Conservation (phyloP, 2,113 vertebrate species). For the Ornithorhynchus anatinus region DNA sequence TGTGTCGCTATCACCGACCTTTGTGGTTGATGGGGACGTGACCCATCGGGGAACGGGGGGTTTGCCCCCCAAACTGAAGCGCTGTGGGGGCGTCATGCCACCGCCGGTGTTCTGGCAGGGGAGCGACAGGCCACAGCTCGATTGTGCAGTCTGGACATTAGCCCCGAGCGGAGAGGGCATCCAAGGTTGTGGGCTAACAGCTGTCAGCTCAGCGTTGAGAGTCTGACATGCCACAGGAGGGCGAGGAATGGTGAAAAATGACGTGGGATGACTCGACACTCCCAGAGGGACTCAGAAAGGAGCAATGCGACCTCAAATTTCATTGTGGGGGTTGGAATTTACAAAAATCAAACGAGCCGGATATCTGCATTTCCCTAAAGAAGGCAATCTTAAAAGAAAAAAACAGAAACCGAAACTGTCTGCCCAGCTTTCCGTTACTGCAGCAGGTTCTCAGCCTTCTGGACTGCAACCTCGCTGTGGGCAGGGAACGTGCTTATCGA, state of each 20-base stretch:
- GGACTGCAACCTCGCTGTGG: no score
- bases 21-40: not conserved
- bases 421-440: no score
- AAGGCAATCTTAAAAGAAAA: not conserved
- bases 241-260: not conserved
- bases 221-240: not conserved
- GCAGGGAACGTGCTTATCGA: no score
- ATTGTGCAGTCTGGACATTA: not conserved
- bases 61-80: rapidly evolving
- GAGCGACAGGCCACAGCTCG: no score
- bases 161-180: not conserved
- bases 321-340: not conserved
- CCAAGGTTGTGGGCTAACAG: not conserved
- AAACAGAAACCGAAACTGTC: not conserved
- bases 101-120: rapidly evolving
- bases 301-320: not conserved
- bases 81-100: not conserved
- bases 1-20: no score
- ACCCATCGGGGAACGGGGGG: rapidly evolving
- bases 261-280: not conserved
- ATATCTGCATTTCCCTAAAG: not conserved
- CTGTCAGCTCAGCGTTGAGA: not conserved
- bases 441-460: no score
- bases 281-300: not conserved
- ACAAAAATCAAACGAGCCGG: not conserved